Evolutionary conservation across 92 coral and sea anemone species (phyloP).

Genomic region (Porites evermanni): DNA sequence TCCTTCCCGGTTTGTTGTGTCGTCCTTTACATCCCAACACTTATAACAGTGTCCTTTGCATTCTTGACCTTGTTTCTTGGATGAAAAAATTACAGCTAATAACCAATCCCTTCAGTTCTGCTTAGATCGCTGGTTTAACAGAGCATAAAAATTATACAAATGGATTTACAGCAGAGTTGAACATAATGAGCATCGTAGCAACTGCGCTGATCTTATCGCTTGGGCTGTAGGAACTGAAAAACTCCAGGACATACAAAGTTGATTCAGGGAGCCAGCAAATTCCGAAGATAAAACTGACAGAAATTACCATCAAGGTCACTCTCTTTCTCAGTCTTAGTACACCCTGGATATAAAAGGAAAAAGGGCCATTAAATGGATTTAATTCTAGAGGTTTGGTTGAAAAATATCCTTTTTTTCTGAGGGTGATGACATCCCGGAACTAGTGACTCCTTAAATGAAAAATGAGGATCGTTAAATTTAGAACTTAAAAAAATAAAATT

Average conservation of each 20-base stretch:
- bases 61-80: background rate
- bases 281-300: slow-evolving; percentile 54
- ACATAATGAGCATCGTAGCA: background rate
- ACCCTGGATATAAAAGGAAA: background rate
- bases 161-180: background rate
- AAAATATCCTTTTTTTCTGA: too few relatives aligned
- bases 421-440: too few relatives aligned
- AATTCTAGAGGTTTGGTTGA: too few relatives aligned
- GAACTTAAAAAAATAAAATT: too few relatives aligned
- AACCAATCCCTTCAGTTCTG: background rate
- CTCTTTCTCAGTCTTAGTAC: background rate
- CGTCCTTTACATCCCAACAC: background rate
- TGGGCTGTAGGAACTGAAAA: background rate
- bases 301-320: slow-evolving; percentile 29
- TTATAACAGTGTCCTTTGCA: background rate
- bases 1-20: too few relatives aligned
- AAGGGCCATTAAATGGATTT: background rate
- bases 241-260: background rate
- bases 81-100: background rate
- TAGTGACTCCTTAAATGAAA: too few relatives aligned
- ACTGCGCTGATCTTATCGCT: background rate
- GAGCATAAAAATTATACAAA: too few relatives aligned
- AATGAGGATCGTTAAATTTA: too few relatives aligned
- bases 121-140: slow-evolving; percentile 12
- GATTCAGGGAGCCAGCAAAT: slow-evolving; percentile 58